phyloP scores from a whole-genome alignment of 2,888 invertebrate species.

The Conistra vaccinii region DNA sequence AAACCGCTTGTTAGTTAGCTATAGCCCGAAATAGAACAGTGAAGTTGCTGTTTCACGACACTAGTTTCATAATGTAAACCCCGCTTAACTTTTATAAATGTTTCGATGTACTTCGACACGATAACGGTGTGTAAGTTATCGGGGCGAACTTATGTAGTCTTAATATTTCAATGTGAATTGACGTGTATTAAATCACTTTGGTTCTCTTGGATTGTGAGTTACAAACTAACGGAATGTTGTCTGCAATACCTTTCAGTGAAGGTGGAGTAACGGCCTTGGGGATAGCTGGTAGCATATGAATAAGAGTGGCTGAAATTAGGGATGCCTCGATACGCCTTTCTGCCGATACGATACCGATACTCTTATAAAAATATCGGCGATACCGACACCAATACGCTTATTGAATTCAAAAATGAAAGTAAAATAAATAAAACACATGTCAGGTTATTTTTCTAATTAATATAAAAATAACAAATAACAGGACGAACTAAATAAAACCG shows the following conservation, averaged over 20 bases:
- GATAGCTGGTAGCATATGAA: too few species aligned
- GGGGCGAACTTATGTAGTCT: conserved; percentile 25
- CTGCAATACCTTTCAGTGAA: not conserved
- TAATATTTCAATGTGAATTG: conserved; percentile 44
- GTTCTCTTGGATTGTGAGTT: conserved; percentile 10
- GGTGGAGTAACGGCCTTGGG: too few species aligned
- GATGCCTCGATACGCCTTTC: too few species aligned
- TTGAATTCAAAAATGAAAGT: too few species aligned
- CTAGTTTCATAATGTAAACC: conserved; percentile 2
- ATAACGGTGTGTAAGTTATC: conserved; percentile 40
- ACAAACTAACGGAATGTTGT: not conserved
- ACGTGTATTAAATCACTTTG: conserved; percentile 39
- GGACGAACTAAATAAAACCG: too few species aligned
- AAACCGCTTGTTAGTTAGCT: not conserved
- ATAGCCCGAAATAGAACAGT: not conserved
- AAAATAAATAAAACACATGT: too few species aligned
- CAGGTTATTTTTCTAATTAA: too few species aligned
- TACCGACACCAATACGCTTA: too few species aligned
- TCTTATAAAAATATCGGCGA: too few species aligned
- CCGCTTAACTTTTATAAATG: conserved; percentile 55
- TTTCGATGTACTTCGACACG: conserved; percentile 61
- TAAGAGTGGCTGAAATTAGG: too few species aligned
- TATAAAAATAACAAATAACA: too few species aligned
- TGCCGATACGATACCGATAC: too few species aligned
- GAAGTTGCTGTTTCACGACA: not conserved